Conservation (phyloP, 2,888 invertebrate species). For the Agrilus biguttatus region DNA sequence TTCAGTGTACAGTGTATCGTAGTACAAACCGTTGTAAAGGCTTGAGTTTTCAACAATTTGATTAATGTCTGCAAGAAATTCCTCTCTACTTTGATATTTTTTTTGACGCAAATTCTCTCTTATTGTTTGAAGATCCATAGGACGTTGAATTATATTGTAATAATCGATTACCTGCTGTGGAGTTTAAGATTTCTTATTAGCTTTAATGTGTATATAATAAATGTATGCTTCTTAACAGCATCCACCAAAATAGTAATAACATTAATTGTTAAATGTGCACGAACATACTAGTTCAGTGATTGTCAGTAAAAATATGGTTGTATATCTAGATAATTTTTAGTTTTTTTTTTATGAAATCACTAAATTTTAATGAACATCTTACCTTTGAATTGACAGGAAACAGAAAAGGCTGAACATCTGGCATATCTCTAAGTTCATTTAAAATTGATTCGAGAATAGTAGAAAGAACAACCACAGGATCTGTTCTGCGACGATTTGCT, state of each 20-base stretch:
- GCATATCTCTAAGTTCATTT: constrained; percentile 82
- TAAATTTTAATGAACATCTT: constrained; percentile 7
- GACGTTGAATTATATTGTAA: constrained; percentile 76
- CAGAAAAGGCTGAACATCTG: constrained; percentile 85
- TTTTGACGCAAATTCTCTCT: constrained; percentile 77
- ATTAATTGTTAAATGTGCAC: too few species aligned
- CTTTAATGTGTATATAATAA: too few species aligned
- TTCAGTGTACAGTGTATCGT: not conserved
- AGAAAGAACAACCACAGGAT: constrained; percentile 90
- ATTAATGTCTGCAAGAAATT: constrained; percentile 88
- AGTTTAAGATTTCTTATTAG: not conserved
- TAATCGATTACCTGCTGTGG: constrained; percentile 79
- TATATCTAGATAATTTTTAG: too few species aligned
- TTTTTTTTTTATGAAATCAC: too few species aligned
- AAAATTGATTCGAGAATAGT: constrained; percentile 82
- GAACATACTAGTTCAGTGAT: too few species aligned
- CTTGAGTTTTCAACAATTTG: constrained; percentile 93
- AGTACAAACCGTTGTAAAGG: constrained; percentile 65
- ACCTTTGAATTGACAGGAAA: constrained; percentile 90
- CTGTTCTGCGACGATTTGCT: constrained; percentile 82
- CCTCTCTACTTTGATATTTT: constrained; percentile 88
- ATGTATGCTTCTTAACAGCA: too few species aligned
- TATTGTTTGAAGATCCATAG: constrained; percentile 96
- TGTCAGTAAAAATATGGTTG: too few species aligned
- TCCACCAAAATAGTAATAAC: too few species aligned